Evolutionary conservation across 2,113 vertebrate genomes (phyloP).

Genomic region (Petroica traversi): DNA sequence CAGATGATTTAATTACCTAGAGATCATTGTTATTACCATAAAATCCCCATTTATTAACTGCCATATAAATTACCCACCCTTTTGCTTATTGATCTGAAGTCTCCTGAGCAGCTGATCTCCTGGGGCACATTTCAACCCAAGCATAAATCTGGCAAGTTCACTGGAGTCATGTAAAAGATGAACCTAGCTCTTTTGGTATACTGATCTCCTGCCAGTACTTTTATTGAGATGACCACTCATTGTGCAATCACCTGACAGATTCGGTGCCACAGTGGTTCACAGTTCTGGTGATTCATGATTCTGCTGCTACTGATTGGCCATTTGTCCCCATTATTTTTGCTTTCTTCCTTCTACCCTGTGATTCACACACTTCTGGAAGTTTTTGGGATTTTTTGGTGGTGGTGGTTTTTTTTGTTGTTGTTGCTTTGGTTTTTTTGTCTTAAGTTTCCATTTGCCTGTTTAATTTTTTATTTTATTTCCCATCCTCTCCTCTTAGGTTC

Average conservation of each 20-base stretch:
- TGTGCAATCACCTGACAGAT: background rate
- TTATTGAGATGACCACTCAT: background rate
- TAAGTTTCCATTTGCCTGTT: background rate
- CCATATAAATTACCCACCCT: constrained; percentile 7
- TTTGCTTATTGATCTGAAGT: constrained; percentile 4
- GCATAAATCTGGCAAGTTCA: background rate
- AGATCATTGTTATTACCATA: constrained; percentile 39
- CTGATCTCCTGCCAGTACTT: background rate
- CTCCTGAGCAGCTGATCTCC: background rate
- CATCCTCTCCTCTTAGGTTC: background rate
- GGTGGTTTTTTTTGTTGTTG: too few species aligned
- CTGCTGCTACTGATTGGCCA: background rate
- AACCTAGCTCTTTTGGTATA: background rate
- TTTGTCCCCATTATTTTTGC: background rate
- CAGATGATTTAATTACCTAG: constrained; percentile 31
- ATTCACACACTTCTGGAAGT: background rate
- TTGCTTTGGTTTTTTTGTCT: background rate
- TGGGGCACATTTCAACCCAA: background rate
- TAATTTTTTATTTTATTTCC: background rate
- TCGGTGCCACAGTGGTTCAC: background rate
- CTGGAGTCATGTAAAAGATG: background rate
- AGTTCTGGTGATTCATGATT: background rate
- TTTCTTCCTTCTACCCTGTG: background rate
- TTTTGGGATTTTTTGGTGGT: background rate
- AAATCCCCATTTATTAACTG: constrained; percentile 41